These are phyloP conservation scores for Saguinus midas DNA, from an alignment of 2,113 vertebrate genomes.

Conservation along the genomic window DNA sequence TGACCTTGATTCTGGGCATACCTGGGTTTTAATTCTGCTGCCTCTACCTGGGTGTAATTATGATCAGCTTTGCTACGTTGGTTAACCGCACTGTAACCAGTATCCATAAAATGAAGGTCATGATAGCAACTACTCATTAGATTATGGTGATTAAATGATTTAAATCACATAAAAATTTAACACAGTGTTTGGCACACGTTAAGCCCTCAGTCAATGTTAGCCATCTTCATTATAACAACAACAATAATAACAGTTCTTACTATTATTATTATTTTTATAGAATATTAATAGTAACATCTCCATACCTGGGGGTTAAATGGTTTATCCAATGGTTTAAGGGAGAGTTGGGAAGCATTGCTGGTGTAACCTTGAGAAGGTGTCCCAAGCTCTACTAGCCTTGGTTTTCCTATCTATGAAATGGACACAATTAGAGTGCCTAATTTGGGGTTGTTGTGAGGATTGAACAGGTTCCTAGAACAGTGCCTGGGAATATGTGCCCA, in stretches of 20 bases:
- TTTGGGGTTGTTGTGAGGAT: not conserved
- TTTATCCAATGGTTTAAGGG: not conserved
- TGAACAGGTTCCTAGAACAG: not conserved
- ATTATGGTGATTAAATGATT: not conserved
- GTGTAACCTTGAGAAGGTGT: not conserved
- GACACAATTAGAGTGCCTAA: not conserved
- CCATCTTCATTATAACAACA: not conserved
- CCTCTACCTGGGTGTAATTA: rapidly evolving
- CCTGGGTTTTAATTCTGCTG: not conserved
- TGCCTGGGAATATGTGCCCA: not conserved
- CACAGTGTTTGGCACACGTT: not conserved
- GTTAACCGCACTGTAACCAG: not conserved
- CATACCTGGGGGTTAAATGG: not conserved
- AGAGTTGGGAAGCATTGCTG: not conserved
- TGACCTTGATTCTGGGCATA: not conserved
- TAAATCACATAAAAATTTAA: not conserved
- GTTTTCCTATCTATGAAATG: not conserved
- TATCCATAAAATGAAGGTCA: not conserved
- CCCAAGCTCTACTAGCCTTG: not conserved
- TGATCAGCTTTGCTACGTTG: not conserved
- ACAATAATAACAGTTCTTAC: not conserved
- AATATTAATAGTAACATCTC: not conserved
- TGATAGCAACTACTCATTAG: not conserved
- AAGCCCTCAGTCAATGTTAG: not conserved
- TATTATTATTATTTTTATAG: not conserved